Evolutionary conservation across 2,797 vertebrate genomes (phyloP).

Genomic region (Telmatherina bonti): DNA sequence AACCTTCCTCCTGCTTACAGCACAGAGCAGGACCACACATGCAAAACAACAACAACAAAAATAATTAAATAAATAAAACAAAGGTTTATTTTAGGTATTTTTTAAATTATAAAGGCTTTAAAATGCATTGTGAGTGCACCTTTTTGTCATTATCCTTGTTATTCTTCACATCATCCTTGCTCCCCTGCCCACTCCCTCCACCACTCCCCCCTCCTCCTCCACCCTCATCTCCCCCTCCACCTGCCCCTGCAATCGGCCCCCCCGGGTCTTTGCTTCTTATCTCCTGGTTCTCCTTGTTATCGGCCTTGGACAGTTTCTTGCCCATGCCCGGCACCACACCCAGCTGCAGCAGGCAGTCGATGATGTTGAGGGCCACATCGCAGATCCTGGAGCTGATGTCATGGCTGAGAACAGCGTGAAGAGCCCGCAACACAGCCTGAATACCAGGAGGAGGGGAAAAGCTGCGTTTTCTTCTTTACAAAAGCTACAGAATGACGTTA

Average conservation of each 20-base stretch:
- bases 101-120: neutral
- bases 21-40: neutral
- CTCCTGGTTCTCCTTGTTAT: constrained; percentile 95
- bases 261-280: constrained; percentile 89
- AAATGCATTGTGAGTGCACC: constrained; percentile 73
- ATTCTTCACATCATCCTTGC: constrained; percentile 92
- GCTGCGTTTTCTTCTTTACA: neutral
- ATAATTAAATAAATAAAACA: no score
- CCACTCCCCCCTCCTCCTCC: constrained; percentile 84
- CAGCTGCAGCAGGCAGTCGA: constrained; percentile 96
- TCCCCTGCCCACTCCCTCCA: constrained; percentile 86
- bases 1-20: constrained; percentile 82
- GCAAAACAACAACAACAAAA: neutral
- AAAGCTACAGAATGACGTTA: neutral
- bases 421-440: constrained; percentile 93
- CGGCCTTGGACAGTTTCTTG: constrained; percentile 89
- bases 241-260: constrained; percentile 77
- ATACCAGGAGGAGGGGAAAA: neutral
- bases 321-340: constrained; percentile 92
- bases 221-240: constrained; percentile 78
- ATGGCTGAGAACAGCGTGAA: constrained; percentile 94
- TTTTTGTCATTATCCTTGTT: constrained; percentile 90
- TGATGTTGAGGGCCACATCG: constrained; percentile 95
- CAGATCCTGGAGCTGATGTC: constrained; percentile 98
- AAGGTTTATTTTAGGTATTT: neutral